phyloP scores from a whole-genome alignment of 2,797 vertebrate species.

The Morus bassanus region DNA sequence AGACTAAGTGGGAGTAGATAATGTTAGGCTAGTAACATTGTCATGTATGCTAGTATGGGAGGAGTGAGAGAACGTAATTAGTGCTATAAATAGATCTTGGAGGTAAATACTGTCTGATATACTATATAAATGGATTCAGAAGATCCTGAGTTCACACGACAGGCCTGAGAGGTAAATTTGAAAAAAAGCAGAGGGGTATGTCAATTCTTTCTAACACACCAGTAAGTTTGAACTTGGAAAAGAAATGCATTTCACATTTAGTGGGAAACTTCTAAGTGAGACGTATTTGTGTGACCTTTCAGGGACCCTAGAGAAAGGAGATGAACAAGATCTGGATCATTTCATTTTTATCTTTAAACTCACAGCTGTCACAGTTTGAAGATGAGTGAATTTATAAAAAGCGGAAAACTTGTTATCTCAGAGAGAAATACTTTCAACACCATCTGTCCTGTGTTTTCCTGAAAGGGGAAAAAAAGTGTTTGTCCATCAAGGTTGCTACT shows the following conservation, averaged over 20 bases:
- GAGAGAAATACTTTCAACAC: constrained; percentile 40
- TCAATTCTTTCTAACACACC: neutral
- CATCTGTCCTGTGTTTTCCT: constrained; percentile 59
- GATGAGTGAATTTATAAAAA: constrained; percentile 59
- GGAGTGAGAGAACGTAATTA: neutral
- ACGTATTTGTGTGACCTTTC: constrained; percentile 32
- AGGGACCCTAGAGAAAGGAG: constrained; percentile 32
- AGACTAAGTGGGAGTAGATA: neutral
- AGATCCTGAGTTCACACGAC: neutral
- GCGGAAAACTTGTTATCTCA: constrained; percentile 30
- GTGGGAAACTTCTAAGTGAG: neutral
- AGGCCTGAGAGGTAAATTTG: neutral
- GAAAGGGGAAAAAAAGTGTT: neutral
- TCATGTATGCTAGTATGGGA: neutral
- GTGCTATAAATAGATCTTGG: neutral
- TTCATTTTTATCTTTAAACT: constrained; percentile 52
- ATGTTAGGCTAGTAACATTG: neutral
- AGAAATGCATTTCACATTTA: neutral
- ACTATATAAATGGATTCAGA: neutral
- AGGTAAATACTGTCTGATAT: neutral
- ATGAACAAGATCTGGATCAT: constrained; percentile 49
- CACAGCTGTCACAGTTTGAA: constrained; percentile 54
- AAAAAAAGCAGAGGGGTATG: neutral
- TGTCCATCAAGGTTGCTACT: constrained; percentile 30
- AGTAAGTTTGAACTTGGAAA: neutral